phyloP scores from a whole-genome alignment of 2,888 invertebrate species.

The Mechanitis mazaeus region DNA sequence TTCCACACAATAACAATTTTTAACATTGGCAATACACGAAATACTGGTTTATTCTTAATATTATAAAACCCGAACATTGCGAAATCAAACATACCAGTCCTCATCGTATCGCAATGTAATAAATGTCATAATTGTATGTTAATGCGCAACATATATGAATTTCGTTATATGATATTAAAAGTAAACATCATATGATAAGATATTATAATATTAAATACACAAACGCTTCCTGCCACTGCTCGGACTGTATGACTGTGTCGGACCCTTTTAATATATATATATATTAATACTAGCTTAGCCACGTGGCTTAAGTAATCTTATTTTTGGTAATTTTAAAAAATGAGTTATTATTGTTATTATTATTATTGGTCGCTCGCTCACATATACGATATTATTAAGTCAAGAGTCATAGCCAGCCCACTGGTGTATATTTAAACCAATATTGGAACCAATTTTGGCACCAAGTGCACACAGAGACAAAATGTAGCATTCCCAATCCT shows the following conservation, averaged over 20 bases:
- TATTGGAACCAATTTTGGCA: no score
- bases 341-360: no score
- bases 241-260: slow-evolving; percentile 7
- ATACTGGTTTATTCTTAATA: not conserved
- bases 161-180: slow-evolving; percentile 18
- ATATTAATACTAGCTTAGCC: no score
- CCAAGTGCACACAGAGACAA: no score
- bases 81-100: not conserved
- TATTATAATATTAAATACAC: slow-evolving; percentile 13
- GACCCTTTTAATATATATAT: not conserved
- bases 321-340: no score
- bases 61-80: not conserved
- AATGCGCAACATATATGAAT: not conserved
- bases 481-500: no score
- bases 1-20: no score
- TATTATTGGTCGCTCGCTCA: no score
- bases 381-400: no score
- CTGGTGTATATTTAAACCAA: no score
- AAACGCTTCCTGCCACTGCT: slow-evolving; percentile 13
- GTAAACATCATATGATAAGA: slow-evolving; percentile 16
- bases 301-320: no score
- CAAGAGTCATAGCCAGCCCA: no score
- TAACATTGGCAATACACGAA: not conserved
- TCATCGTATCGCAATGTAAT: not conserved
- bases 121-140: not conserved